Base-by-base conservation (phyloP, 2,888 invertebrate species). In the Ornithoptera priamus region DNA sequence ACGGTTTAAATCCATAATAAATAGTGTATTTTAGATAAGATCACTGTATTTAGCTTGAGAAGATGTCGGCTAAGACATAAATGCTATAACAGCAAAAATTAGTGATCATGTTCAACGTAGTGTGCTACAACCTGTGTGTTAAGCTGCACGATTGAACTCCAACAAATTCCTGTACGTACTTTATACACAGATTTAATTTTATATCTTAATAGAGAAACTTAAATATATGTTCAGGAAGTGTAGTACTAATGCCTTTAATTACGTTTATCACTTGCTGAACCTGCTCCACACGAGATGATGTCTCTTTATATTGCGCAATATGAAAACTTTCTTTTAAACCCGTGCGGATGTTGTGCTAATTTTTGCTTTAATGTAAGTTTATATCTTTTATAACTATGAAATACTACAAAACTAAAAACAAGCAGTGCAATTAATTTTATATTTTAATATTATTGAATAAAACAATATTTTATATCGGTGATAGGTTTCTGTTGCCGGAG, bases 271-370 rank as follows among this genome's bases (percentile, higher is more conserved):
- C 20, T 18, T 1, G 20, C 18, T 60, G 3, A 60, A 24, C 58
- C n/a, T 58, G 24, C 18, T 5, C 17, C 18, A n/a, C 42, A 20
- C 10, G 57, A 56, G 58, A 30, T 65, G 39, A 65, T n/a, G 42
- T 65, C 58, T 59, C 17, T 65, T 4, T 53, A 53, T n/a, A n/a
- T 65, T 65, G 24, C 46, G 42, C 39, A 65, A 65, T 59, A 65
- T 22, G 42, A 59, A 39, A 58, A 65, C 59, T 65, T 65, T 59
- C 65, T 65, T 65, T 57, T 20, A 18, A n/a, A 46, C 1, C n/a
- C 8, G 7, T n/a, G n/a, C 8, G 6, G 53, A 53, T 4, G 18
- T 53, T 1, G 8, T 42, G 42, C 1, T 42, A 42, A 42, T 42
- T 10, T 8, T 42, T 42, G 42, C 8, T 42, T 42, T 42, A 42